A percentile compares a stretch with the other conserved stretches of the same genome.
These are phyloP conservation scores for Lasiurus cinereus DNA, from an alignment of 2,113 vertebrate species.

Conservation along the genomic window DNA sequence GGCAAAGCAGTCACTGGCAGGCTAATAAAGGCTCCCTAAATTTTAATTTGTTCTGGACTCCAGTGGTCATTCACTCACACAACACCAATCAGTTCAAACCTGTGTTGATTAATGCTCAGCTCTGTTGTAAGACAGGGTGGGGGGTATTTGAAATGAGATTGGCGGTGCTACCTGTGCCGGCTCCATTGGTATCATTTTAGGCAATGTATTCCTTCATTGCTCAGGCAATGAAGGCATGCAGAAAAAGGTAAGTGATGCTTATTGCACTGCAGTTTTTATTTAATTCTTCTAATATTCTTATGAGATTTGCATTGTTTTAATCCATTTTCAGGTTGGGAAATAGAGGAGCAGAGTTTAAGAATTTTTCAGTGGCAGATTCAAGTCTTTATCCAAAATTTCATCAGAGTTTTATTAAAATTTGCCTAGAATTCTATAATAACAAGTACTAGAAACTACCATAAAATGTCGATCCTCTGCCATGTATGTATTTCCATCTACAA, in stretches of 20 bases:
- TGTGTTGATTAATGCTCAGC: too few relatives aligned
- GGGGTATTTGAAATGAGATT: not conserved
- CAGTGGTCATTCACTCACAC: too few relatives aligned
- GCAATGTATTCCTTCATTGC: not conserved
- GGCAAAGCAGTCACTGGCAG: too few relatives aligned
- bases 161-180: not conserved
- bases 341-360: not conserved
- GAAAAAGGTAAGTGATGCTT: not conserved
- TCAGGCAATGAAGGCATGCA: not conserved
- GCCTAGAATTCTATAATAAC: not conserved
- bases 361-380: not conserved
- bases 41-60: too few relatives aligned
- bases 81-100: too few relatives aligned
- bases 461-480: not conserved
- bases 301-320: not conserved
- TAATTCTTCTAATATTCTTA: not conserved
- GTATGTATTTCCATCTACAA: not conserved
- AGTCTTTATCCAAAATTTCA: conserved; percentile 11
- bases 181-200: not conserved
- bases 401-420: conserved; percentile 7
- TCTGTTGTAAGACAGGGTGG: not conserved
- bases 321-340: not conserved
- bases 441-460: not conserved
- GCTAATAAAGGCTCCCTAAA: too few relatives aligned
- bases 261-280: not conserved